A percentile compares a stretch with the other conserved stretches of the same genome.
Evolutionary conservation across 2,797 vertebrate species (phyloP).

Genomic region (Pachyuromys duprasi): DNA sequence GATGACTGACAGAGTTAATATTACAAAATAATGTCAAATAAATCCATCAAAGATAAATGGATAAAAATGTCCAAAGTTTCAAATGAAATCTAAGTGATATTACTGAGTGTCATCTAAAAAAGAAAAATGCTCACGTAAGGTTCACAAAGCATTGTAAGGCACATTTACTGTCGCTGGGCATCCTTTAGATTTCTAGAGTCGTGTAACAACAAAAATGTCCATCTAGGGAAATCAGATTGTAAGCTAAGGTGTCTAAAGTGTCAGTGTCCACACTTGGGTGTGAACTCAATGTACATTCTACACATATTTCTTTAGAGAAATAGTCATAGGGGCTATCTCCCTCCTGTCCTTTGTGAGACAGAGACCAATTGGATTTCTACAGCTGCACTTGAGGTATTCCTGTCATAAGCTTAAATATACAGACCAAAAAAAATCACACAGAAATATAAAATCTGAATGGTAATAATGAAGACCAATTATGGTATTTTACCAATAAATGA

Average conservation of each 20-base stretch:
- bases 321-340: not conserved
- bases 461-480: not conserved
- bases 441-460: not conserved
- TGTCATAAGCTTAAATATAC: slow-evolving; percentile 45
- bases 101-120: not conserved
- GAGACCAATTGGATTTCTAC: not conserved
- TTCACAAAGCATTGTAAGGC: not conserved
- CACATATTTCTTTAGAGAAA: not conserved
- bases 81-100: not conserved
- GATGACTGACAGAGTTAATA: not conserved
- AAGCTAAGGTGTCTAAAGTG: not conserved
- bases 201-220: not conserved
- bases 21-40: not conserved
- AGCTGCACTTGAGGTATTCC: not conserved
- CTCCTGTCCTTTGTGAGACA: not conserved
- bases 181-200: not conserved
- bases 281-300: not conserved
- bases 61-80: not conserved
- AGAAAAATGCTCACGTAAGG: not conserved
- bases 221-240: not conserved
- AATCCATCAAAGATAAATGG: not conserved
- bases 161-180: not conserved
- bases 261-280: not conserved
- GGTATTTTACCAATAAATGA: not conserved
- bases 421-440: not conserved